These are phyloP conservation scores for Drosophila paracracens DNA, from an alignment of 2,888 invertebrate genomes.

Conservation along the genomic window DNA sequence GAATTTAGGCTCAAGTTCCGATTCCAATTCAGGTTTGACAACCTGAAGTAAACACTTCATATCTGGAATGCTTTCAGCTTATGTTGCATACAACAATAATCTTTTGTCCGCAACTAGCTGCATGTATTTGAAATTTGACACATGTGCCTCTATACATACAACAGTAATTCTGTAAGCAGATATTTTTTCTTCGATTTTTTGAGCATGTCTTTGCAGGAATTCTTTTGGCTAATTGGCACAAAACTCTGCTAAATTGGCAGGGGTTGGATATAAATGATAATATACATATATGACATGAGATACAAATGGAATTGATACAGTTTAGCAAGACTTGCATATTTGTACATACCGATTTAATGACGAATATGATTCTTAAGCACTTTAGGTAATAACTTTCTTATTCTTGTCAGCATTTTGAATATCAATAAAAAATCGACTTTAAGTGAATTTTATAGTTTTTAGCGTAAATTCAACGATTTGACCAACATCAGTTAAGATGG, in stretches of 20 bases:
- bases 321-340: background rate
- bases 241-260: background rate
- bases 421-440: background rate
- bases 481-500: background rate
- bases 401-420: background rate
- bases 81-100: background rate
- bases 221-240: background rate
- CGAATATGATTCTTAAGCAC: background rate
- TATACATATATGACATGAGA: background rate
- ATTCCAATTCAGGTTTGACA: background rate
- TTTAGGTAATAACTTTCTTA: background rate
- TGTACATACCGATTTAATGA: background rate
- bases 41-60: background rate
- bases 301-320: background rate
- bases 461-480: background rate
- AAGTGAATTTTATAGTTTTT: background rate
- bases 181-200: background rate
- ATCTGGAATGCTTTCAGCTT: background rate
- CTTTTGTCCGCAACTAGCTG: too few relatives aligned
- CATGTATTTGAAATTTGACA: too few relatives aligned
- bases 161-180: background rate
- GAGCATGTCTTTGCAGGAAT: background rate
- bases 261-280: background rate
- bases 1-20: background rate
- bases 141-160: background rate